Conservation (phyloP, 2,113 vertebrate genomes). For the Ciconia stormi region DNA sequence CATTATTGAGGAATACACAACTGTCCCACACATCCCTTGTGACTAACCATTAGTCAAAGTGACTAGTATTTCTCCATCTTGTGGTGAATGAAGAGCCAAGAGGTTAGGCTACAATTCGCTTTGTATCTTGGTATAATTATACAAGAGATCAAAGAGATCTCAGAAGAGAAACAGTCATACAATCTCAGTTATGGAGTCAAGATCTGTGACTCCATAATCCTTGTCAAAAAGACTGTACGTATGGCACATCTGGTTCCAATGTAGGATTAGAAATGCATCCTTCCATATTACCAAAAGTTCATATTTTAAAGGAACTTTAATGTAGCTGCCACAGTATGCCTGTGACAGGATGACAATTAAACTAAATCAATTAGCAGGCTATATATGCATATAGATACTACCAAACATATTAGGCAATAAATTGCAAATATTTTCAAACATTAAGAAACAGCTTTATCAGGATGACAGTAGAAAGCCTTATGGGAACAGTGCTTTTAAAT, state of each 20-base stretch:
- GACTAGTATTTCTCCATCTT: neutral
- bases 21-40: neutral
- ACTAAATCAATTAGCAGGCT: neutral
- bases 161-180: neutral
- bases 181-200: conserved; percentile 25
- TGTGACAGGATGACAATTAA: conserved; percentile 7
- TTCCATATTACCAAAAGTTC: conserved; percentile 33
- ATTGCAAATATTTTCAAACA: conserved; percentile 6
- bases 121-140: neutral
- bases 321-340: neutral
- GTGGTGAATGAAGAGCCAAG: neutral
- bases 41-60: neutral
- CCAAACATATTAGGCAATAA: neutral
- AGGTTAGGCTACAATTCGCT: neutral
- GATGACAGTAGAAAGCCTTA: neutral
- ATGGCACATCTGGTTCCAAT: conserved; percentile 51
- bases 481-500: neutral
- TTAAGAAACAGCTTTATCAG: neutral
- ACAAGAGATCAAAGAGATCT: conserved; percentile 39
- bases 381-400: neutral
- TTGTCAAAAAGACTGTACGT: conserved; percentile 45
- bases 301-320: conserved; percentile 32
- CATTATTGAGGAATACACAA: neutral
- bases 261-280: conserved; percentile 18
- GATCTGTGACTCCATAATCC: conserved; percentile 30